Evolutionary conservation across 2,113 vertebrate species (phyloP).

Genomic region (Actenoides lindsayi): DNA sequence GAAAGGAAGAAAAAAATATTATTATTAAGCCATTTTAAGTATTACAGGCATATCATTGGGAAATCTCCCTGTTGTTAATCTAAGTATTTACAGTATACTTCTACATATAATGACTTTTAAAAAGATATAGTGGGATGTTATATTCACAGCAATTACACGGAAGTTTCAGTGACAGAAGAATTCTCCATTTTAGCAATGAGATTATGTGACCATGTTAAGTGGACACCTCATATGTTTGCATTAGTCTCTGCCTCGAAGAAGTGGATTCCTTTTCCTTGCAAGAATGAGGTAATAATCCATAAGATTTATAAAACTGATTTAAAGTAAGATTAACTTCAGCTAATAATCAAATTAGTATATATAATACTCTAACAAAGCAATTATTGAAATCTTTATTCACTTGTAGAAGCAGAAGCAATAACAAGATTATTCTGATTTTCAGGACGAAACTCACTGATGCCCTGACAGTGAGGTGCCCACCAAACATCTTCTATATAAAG

Average conservation of each 20-base stretch:
- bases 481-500: neutral
- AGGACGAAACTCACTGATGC: neutral
- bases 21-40: neutral
- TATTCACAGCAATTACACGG: neutral
- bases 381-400: neutral
- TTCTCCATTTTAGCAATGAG: neutral
- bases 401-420: neutral
- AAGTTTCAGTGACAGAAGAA: neutral
- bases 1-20: constrained; percentile 28
- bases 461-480: neutral
- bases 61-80: neutral
- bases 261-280: neutral
- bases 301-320: neutral
- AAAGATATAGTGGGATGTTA: neutral
- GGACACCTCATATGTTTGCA: neutral
- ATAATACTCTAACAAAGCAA: neutral
- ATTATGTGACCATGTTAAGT: neutral
- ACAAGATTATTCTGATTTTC: neutral
- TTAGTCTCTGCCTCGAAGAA: neutral
- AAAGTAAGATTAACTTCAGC: neutral
- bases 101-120: neutral
- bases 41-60: neutral
- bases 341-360: neutral
- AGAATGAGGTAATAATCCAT: neutral
- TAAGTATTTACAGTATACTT: neutral